Evolutionary conservation across 2,888 invertebrate genomes (phyloP), one percentile per base, ranked within the genome.

Genomic region (Drosophila sordidapex): DNA sequence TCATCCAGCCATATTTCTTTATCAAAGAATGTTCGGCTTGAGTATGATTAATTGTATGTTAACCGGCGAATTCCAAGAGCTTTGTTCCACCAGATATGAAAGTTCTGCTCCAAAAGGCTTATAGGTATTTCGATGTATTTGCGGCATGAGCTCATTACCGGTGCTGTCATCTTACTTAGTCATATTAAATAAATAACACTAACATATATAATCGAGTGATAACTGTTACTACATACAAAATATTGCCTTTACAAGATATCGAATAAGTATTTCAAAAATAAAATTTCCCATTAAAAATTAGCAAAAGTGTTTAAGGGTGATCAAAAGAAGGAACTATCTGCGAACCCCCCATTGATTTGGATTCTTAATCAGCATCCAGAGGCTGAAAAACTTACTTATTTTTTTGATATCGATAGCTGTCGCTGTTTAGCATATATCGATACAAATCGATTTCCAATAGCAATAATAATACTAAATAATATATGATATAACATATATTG

Each of bases 1-100:
- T 71, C 80, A 82, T 64, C 85, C 60, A 63, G 46, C 43, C 8
- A 51, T 49, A 18, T 29, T 49, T 56, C 65, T 59, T 80, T 82
- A 82, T 86, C 83, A 74, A 35, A 38, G 67, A 69, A 72, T 72
- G 61, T 38, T 38, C 35, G 56, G 64, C 77, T 82, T 61, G 58
- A 74, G 68, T 80, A 72, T 82, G 86, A 82, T 85, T 82, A 83
- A 85, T 82, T 72, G 68, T 53, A 68, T 49, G 64, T 60, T 70
- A 76, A 71, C 52, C 58, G 59, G 49, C 48, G 49, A 67, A 68
- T 53, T 57, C 49, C 25, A 15, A 46, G 31, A 63, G 57, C 64
- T 56, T 38, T 58, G 13, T 21, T 35, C 25, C 46, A 18, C 36
- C 43, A 63, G 70, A 61, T 77, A 77, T 51, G 57, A 79, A 59